A percentile compares a stretch with the other conserved stretches of the same genome.
Conservation (phyloP, 1,140 invertebrate genomes). For the Panagrolaimus sp. region DNA sequence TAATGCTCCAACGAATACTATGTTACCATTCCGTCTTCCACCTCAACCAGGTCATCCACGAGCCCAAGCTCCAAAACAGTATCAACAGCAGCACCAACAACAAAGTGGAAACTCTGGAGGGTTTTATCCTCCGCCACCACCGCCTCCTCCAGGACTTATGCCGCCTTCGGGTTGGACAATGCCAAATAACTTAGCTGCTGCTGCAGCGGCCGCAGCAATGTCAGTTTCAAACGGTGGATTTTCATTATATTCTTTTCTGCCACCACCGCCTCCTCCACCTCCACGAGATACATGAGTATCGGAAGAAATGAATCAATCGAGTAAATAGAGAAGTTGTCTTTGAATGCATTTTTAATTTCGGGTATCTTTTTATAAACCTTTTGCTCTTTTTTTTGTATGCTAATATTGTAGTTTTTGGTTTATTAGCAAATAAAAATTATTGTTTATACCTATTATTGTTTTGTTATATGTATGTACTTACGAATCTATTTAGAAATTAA, state of each 20-base stretch:
- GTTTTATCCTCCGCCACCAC: neutral
- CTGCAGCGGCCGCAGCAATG: slow-evolving; percentile 26
- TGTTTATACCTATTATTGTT: too few species aligned
- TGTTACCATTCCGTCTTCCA: slow-evolving; percentile 23
- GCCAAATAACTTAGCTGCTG: slow-evolving; percentile 15
- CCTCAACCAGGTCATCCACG: slow-evolving; percentile 17
- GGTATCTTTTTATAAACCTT: too few species aligned
- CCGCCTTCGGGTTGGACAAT: slow-evolving; percentile 18
- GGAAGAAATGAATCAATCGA: too few species aligned
- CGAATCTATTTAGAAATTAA: too few species aligned
- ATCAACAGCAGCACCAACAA: slow-evolving; percentile 8
- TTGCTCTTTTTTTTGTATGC: too few species aligned
- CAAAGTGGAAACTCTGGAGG: neutral
- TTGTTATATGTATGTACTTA: too few species aligned
- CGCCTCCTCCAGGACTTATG: slow-evolving; percentile 9
- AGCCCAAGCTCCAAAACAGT: neutral
- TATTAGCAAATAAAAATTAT: too few species aligned
- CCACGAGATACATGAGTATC: too few species aligned
- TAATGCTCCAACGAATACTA: slow-evolving; percentile 30
- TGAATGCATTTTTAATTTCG: too few species aligned
- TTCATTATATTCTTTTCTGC: slow-evolving; percentile 17
- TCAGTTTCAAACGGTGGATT: neutral
- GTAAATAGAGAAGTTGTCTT: too few species aligned
- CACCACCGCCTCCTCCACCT: slow-evolving; percentile 37
- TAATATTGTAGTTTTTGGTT: too few species aligned